These are phyloP conservation scores for Ardeotis arabs DNA, from an alignment of 2,113 vertebrate genomes.

Conservation along the genomic window DNA sequence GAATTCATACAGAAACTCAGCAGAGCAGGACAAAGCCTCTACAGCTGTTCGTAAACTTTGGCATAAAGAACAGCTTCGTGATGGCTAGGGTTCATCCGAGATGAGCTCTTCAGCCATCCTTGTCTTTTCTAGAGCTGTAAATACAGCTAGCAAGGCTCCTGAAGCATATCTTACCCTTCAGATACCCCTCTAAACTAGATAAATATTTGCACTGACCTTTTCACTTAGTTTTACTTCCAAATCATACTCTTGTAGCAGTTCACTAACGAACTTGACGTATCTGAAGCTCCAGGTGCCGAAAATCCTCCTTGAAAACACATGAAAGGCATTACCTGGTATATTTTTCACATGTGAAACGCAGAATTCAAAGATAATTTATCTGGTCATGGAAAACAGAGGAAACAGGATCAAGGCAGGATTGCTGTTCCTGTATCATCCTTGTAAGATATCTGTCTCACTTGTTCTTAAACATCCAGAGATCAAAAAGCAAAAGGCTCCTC, in stretches of 20 bases:
- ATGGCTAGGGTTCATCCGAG: background rate
- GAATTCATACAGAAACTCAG: background rate
- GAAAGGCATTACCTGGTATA: background rate
- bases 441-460: background rate
- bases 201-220: conserved; percentile 1
- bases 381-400: background rate
- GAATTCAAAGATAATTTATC: background rate
- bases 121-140: background rate
- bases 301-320: background rate
- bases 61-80: background rate
- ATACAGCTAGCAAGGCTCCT: background rate
- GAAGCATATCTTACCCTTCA: background rate
- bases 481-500: background rate
- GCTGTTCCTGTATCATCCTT: background rate
- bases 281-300: background rate
- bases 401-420: background rate
- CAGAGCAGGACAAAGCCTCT: conserved; percentile 2
- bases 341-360: background rate
- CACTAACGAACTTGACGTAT: background rate
- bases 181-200: background rate
- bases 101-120: background rate
- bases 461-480: background rate
- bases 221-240: background rate
- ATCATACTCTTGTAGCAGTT: background rate
- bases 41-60: background rate